Evolutionary conservation across 2,113 vertebrate species (phyloP), one percentile per base, ranked within the genome.

Genomic region (Xenus cinereus): DNA sequence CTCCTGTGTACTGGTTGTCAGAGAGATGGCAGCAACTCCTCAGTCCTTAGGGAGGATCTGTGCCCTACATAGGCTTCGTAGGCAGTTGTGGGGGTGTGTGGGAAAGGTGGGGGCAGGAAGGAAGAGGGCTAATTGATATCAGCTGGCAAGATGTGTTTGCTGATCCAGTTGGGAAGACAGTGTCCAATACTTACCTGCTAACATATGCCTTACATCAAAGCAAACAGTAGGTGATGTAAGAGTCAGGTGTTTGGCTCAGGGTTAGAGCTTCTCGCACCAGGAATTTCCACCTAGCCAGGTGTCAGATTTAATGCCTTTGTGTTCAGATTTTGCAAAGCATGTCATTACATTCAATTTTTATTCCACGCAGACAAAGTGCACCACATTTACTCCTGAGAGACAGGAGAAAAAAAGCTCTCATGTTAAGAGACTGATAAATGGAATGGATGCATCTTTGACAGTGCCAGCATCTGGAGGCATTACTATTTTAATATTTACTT

Each of bases 401-500:
- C 8, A 19, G 28, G 35, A 85, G 46, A 28, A 76, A 91, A 91
- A 75, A 85, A 81, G 22, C 32, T 56, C 37, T 81, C 43, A 35
- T 22, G 16, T 54, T 78, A 80, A 66, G 73, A 73, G 63, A 28
- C 46, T 72, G 76, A 91, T 88, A 87, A 90, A 81, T 50, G 16
- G 66, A 95, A 81, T 1, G 10, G 50, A 91, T 57, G 48, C 43
- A 48, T 69, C 56, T 93, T 89, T 22, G 22, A 86, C 81, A 74
- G 59, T 14, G 13, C 18, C 35, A 87, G 45, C 95, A 93, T 95
- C 87, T 96, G 89, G 75, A 93, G 43, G 35, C 67, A 78, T 96
- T 92, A 89, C 33, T 90, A 90, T 94, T 97, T 96, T 90, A 96
- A 67, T 69, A 71, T 81, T 87, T 89, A 63, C 48, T 94, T 91